Conservation (phyloP, 2,113 vertebrate genomes). For the Alligator mississippiensis region DNA sequence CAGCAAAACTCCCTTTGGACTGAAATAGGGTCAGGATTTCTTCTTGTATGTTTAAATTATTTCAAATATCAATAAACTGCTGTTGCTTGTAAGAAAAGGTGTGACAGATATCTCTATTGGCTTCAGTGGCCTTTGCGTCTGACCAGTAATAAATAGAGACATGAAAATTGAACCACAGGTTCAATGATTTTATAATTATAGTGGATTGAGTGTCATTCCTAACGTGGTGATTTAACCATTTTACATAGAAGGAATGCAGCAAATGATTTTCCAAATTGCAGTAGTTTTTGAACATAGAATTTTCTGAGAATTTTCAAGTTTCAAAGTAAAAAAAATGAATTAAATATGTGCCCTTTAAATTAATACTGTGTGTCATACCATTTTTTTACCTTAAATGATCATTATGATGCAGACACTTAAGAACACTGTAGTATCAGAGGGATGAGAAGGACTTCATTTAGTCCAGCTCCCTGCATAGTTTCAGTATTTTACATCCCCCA, state of each 20-base stretch:
- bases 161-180: not conserved
- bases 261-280: not conserved
- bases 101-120: not conserved
- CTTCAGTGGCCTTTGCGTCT: not conserved
- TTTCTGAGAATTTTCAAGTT: not conserved
- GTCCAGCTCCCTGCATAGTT: too few relatives aligned
- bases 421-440: too few relatives aligned
- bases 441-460: too few relatives aligned
- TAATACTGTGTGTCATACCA: too few relatives aligned
- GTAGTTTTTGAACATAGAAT: not conserved
- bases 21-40: not conserved
- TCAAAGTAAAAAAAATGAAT: too few relatives aligned
- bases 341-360: too few relatives aligned
- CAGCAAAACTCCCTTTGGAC: not conserved
- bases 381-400: too few relatives aligned
- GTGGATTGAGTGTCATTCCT: not conserved
- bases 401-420: too few relatives aligned
- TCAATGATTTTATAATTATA: rapidly evolving
- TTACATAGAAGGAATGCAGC: not conserved
- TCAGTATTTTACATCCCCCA: too few relatives aligned
- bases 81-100: not conserved
- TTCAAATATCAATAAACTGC: not conserved
- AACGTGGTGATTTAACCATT: not conserved
- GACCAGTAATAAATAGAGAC: not conserved
- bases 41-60: not conserved